Evolutionary conservation across 2,888 invertebrate species (phyloP).

Genomic region (Spodoptera exigua): DNA sequence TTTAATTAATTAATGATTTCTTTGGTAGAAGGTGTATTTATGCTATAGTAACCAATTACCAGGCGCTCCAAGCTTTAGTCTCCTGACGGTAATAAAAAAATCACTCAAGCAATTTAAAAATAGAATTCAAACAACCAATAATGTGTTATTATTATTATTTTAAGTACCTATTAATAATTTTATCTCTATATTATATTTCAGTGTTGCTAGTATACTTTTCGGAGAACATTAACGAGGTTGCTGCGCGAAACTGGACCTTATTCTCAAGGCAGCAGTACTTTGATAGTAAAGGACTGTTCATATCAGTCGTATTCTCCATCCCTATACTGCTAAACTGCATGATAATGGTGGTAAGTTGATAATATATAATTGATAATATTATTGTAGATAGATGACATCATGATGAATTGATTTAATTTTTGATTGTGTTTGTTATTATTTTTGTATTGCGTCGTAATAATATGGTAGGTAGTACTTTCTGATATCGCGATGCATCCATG

Average conservation of each 20-base stretch:
- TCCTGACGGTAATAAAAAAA: too few relatives aligned
- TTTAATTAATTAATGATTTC: too few relatives aligned
- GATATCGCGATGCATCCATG: too few relatives aligned
- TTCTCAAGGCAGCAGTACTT: constrained; percentile 98
- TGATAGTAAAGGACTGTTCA: constrained; percentile 97
- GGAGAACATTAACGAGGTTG: constrained; percentile 96
- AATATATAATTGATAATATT: constrained; percentile 32
- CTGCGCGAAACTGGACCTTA: constrained; percentile 95
- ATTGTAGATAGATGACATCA: too few relatives aligned
- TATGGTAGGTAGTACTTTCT: too few relatives aligned
- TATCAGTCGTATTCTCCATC: constrained; percentile 97
- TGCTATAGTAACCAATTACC: too few relatives aligned
- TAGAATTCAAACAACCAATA: too few relatives aligned
- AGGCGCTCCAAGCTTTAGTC: too few relatives aligned
- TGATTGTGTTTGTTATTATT: constrained; percentile 10
- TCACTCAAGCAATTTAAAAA: too few relatives aligned
- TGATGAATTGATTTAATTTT: constrained; percentile 15
- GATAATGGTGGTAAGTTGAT: constrained; percentile 96
- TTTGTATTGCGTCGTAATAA: background rate
- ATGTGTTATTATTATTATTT: background rate
- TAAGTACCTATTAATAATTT: constrained; percentile 1
- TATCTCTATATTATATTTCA: constrained; percentile 82
- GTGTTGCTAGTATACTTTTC: constrained; percentile 96
- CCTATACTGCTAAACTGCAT: constrained; percentile 97
- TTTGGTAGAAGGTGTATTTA: too few relatives aligned